A percentile compares a stretch with the other conserved stretches of the same genome.
Conservation (phyloP, 2,113 vertebrate genomes). For the Notarius quadriscutis region DNA sequence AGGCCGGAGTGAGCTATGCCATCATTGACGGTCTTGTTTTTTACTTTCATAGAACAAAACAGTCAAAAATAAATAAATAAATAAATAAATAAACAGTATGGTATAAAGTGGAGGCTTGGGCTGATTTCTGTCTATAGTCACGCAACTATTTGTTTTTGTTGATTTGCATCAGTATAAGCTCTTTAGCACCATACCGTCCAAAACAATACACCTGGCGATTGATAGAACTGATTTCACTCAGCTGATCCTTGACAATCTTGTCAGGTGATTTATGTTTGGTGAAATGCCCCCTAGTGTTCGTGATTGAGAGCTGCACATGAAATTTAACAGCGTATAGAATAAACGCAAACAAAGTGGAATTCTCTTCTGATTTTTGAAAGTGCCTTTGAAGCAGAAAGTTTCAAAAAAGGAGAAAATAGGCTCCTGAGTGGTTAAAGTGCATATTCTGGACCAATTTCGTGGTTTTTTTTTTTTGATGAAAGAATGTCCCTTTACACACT, state of each 20-base stretch:
- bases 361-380: neutral
- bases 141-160: neutral
- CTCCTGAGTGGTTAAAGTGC: neutral
- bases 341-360: neutral
- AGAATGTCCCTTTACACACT: too few relatives aligned
- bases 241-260: neutral
- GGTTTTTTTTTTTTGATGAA: too few relatives aligned
- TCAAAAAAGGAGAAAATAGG: neutral
- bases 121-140: neutral
- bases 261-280: neutral
- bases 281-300: neutral
- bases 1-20: too few relatives aligned
- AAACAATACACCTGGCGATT: neutral
- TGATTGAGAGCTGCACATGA: neutral
- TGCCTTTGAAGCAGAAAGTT: neutral
- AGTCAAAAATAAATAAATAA: neutral
- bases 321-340: neutral
- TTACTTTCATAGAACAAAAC: neutral
- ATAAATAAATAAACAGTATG: neutral
- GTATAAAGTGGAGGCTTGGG: neutral
- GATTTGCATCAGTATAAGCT: neutral
- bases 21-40: neutral
- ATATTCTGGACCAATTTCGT: too few relatives aligned
- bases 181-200: neutral
- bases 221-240: neutral